A percentile compares a stretch with the other conserved stretches of the same genome.
Conservation (phyloP, 1,140 invertebrate species). For the Apis dorsata region DNA sequence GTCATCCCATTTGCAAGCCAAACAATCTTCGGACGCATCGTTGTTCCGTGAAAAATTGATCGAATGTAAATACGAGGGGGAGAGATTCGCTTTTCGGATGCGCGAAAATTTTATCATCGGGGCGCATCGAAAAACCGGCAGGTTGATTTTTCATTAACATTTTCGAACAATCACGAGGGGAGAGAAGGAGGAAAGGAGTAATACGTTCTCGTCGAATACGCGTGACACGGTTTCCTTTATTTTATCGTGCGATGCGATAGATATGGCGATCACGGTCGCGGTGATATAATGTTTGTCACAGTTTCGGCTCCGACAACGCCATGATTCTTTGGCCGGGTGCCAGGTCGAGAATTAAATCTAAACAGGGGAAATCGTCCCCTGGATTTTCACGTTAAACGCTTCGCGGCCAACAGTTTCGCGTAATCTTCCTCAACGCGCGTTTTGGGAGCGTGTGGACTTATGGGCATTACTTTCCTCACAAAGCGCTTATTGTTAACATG, state of each 20-base stretch:
- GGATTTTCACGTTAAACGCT: slow-evolving; percentile 21
- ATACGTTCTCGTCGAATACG: neutral
- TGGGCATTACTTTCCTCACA: too few relatives aligned
- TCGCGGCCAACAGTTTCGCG: slow-evolving; percentile 3
- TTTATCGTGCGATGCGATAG: neutral
- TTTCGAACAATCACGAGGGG: neutral
- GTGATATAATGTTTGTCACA: slow-evolving; percentile 12
- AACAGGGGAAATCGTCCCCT: slow-evolving; percentile 45
- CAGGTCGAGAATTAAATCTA: slow-evolving; percentile 65
- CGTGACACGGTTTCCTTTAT: neutral
- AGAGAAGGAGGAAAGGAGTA: neutral
- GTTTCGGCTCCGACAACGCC: neutral
- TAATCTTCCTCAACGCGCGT: neutral
- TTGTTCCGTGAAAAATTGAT: slow-evolving; percentile 13
- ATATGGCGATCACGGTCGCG: neutral
- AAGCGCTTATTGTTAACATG: too few relatives aligned
- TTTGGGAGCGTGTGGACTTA: neutral
- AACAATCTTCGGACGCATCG: neutral
- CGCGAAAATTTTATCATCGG: neutral
- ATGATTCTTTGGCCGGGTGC: slow-evolving; percentile 47
- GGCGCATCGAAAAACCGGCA: too few relatives aligned
- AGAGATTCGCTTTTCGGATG: neutral
- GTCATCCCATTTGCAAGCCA: neutral
- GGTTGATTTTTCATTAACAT: neutral
- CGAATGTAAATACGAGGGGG: neutral